Base-by-base conservation (phyloP, 2,888 invertebrate species). In the Cataglyphis rosenhaueri region DNA sequence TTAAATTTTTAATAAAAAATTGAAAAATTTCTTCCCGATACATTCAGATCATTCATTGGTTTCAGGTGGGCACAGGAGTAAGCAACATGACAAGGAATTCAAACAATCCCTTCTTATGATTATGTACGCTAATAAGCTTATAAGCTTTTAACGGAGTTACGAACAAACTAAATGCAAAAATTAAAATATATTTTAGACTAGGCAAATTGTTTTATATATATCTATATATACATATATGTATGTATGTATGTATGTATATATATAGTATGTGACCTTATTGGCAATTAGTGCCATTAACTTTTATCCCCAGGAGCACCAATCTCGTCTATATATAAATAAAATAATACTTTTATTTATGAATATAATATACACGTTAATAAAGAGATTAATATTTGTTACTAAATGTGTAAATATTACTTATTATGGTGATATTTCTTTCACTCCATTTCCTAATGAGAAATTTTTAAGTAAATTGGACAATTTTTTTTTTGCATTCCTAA, bases 91-190 rank as follows among this genome's bases (percentile, higher is more conserved):
- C 93, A 79, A 93, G 95, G 89, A 95, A 95, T 93, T 95, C 96
- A 84, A 96, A 95, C 94, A 96, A 96, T 92, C 96, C 96, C 62
- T 96, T 96, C 93, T 96, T 96, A 95, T 96, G 95, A 96, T 94
- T 86, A 87, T 90, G 85, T 85, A 88, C 85, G 82, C 82, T 41
- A 41, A 41, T 41, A 44, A 44, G 38, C 38, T 38, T 38, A 86
- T 86, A 86, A 91, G 82, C 83, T 88, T 85, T 88, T 85, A 89
- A 90, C 86, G 82, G 91, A 90, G 88, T 90, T 91, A 91, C 89
- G 91, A 93, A 93, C 92, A 91, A 92, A 92, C 89, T 52, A 52
- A 91, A 91, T 90, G 88, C 89, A 91, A 92, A 90, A 90, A 88
- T 89, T 91, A 87, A 92, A 92, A 89, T 92, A 92, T 89, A 90